A percentile compares a stretch with the other conserved stretches of the same genome.
Evolutionary conservation across 2,113 vertebrate species (phyloP).

Genomic region (Mesembrinibis cayennensis): DNA sequence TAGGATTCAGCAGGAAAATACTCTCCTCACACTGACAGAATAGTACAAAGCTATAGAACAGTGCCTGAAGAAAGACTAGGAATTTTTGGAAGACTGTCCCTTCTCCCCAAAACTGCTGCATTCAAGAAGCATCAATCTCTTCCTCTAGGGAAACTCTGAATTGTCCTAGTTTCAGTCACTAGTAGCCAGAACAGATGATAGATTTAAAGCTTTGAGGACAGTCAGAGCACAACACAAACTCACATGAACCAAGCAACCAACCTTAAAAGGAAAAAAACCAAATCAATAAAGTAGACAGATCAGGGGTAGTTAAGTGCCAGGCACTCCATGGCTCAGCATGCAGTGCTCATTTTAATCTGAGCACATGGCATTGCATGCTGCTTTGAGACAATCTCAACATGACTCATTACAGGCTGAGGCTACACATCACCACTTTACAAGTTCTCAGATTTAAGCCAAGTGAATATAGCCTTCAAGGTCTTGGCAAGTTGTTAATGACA

Average conservation of each 20-base stretch:
- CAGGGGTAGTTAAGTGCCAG: not conserved
- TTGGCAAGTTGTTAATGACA: not conserved
- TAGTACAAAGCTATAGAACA: not conserved
- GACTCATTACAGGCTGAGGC: not conserved
- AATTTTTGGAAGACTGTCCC: not conserved
- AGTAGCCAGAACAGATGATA: not conserved
- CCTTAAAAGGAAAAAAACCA: conserved; percentile 12
- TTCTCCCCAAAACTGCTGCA: not conserved
- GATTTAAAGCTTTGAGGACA: not conserved
- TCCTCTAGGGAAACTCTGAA: not conserved
- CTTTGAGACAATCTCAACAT: conserved; percentile 7
- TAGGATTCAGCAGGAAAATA: not conserved
- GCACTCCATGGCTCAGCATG: not conserved
- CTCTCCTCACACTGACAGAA: not conserved
- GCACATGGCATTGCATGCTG: conserved; percentile 10
- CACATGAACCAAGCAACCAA: not conserved
- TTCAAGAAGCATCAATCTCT: not conserved
- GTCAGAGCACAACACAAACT: not conserved
- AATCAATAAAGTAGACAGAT: conserved; percentile 7
- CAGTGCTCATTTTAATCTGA: conserved; percentile 19
- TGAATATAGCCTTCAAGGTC: not conserved
- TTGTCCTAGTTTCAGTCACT: not conserved
- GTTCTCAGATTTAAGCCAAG: not conserved
- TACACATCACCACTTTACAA: not conserved
- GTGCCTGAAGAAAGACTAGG: not conserved